Evolutionary conservation across 92 coral and sea anemone species (phyloP).

Genomic region (Epizoanthus stellaris): DNA sequence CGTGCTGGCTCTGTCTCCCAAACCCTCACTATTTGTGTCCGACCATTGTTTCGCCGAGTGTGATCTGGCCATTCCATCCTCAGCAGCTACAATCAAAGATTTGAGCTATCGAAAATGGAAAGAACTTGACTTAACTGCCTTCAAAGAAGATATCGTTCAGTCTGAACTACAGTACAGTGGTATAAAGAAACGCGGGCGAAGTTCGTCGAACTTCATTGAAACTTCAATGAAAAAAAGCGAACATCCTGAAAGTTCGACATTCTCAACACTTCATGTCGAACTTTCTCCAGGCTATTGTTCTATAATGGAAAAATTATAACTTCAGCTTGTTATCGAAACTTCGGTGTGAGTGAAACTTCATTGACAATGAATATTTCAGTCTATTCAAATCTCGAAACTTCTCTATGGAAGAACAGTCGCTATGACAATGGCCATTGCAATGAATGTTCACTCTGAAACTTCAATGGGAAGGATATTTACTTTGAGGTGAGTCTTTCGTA

Average conservation of each 20-base stretch:
- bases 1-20: too few species aligned
- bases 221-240: slow-evolving; percentile 8
- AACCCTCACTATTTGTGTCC: slow-evolving; percentile 38
- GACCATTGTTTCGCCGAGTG: slow-evolving; percentile 58
- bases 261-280: slow-evolving; percentile 26
- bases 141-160: slow-evolving; percentile 19
- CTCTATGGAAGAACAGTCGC: slow-evolving; percentile 19
- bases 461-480: slow-evolving; percentile 17
- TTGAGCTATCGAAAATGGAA: slow-evolving; percentile 48
- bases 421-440: slow-evolving; percentile 18
- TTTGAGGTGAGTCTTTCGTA: slow-evolving; percentile 15
- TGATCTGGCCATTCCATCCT: slow-evolving; percentile 50
- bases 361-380: slow-evolving; percentile 22
- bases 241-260: slow-evolving; percentile 24
- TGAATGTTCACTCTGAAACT: slow-evolving; percentile 13
- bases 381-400: slow-evolving; percentile 27
- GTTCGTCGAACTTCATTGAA: slow-evolving; percentile 9
- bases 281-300: slow-evolving; percentile 30
- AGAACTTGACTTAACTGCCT: slow-evolving; percentile 34
- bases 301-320: slow-evolving; percentile 14
- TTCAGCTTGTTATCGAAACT: slow-evolving; percentile 16
- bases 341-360: slow-evolving; percentile 17
- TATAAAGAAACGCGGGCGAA: slow-evolving; percentile 6
- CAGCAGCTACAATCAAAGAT: slow-evolving; percentile 33
- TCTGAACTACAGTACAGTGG: slow-evolving; percentile 11